Evolutionary conservation across 2,113 vertebrate species (phyloP), one percentile per base, ranked within the genome.

Genomic region (Bos javanicus): DNA sequence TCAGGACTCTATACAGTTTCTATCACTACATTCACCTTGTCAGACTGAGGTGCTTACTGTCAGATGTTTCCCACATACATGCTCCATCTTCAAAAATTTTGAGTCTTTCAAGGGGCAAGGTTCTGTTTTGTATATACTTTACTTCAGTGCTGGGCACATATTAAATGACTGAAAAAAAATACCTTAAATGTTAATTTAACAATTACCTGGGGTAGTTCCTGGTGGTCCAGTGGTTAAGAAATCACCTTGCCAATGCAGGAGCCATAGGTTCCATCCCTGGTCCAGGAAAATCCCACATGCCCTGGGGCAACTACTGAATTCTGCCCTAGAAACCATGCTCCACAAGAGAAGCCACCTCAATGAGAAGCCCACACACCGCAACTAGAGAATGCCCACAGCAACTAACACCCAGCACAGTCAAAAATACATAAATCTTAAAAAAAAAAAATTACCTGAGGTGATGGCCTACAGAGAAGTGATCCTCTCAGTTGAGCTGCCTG

Each of bases 361-460:
- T 39, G 67, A 39, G 67, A 74, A 76, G 12, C 6, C 39, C 39
- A 39, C 16, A 50, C 16, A 48, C 46, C 26, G 5, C 30, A 52
- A 52, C 48, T n/a, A 81, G 30, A 81, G 48, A 50, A 50, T 11
- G 48, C 48, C 78, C 30, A 30, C 78, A 19, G 17, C 48, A 50
- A 33, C 78, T 52, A 52, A 81, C 17, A 81, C 48, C 78, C 17
- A 81, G 28, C 30, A 30, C 15, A 52, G 46, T 50, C 28, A 81
- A 52, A 52, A 81, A 33, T n/a, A 81, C 30, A 33, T 21, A 52
- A 52, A 43, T 26, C 39, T 81, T 6, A 7, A 21, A 50, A 19
- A 82, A 74, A 36, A 82, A 52, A 21, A 52, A 54, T 92, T 98
- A 98, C 98, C 97, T 95, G 76, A 46, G n/a, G 48, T 82, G 95